Percentiles rank a stretch among this genome's conserved stretches.
Evolutionary conservation across 2,797 vertebrate species (phyloP).

Genomic region (Nannoperca australis): DNA sequence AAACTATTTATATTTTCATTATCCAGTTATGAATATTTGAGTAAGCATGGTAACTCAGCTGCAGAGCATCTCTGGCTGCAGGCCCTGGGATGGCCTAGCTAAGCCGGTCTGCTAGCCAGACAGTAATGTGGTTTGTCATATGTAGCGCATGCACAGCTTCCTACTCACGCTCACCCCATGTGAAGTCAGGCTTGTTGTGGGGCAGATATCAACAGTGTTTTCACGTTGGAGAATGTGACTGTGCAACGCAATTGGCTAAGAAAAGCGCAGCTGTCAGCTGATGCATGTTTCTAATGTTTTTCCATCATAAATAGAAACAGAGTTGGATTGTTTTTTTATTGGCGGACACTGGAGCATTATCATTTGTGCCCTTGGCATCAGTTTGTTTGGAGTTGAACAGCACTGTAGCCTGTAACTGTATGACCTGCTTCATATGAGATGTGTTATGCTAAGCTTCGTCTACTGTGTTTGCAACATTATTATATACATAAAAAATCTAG

Average conservation of each 20-base stretch:
- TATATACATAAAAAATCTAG: too few relatives aligned
- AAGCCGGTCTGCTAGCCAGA: conserved; percentile 80
- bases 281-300: conserved; percentile 78
- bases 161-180: conserved; percentile 78
- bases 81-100: conserved; percentile 82
- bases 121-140: conserved; percentile 87
- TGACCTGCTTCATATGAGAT: conserved; percentile 24
- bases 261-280: conserved; percentile 85
- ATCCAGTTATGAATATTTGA: conserved; percentile 84
- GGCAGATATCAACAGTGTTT: conserved; percentile 84
- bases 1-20: conserved; percentile 83
- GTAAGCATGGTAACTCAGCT: conserved; percentile 83
- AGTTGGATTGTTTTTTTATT: conserved; percentile 32
- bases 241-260: conserved; percentile 78
- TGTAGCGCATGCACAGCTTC: conserved; percentile 84
- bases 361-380: conserved; percentile 33
- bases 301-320: conserved; percentile 66
- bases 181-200: conserved; percentile 85
- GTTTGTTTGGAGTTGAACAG: conserved; percentile 29
- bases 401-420: conserved; percentile 23
- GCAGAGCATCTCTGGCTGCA: conserved; percentile 76
- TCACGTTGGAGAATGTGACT: conserved; percentile 65
- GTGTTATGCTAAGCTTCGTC: neutral
- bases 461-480: neutral
- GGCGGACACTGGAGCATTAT: conserved; percentile 31